A percentile compares a stretch with the other conserved stretches of the same genome.
Evolutionary conservation across 2,797 vertebrate genomes (phyloP).

Genomic region (Brachyalestes nurse): DNA sequence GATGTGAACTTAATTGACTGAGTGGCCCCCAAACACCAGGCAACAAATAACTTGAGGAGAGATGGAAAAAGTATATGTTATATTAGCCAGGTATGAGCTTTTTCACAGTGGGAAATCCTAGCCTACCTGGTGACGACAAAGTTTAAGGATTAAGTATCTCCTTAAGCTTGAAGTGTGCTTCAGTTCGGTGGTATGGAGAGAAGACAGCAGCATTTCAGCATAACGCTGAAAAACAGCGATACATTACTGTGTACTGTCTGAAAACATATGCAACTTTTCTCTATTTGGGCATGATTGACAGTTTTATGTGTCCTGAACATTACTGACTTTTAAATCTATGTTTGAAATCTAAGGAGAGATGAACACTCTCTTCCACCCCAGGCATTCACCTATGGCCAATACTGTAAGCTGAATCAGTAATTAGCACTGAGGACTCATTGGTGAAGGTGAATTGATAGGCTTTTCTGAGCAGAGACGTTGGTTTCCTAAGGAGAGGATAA

Average conservation of each 20-base stretch:
- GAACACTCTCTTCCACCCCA: background rate
- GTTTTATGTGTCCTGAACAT: background rate
- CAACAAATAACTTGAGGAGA: slow-evolving; percentile 71
- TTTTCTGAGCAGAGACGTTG: slow-evolving; percentile 76
- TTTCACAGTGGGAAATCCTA: slow-evolving; percentile 61
- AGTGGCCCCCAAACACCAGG: slow-evolving; percentile 75
- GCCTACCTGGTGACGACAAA: slow-evolving; percentile 60
- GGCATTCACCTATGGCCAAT: slow-evolving; percentile 30
- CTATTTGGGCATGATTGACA: background rate
- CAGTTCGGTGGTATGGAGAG: no score
- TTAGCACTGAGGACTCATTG: slow-evolving; percentile 66
- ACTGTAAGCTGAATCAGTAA: slow-evolving; percentile 66
- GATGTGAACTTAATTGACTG: slow-evolving; percentile 99
- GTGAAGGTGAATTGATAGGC: slow-evolving; percentile 58
- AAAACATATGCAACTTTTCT: background rate
- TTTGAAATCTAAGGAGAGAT: background rate
- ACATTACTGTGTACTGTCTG: no score
- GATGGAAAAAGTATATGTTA: slow-evolving; percentile 73
- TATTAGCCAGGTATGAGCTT: slow-evolving; percentile 56
- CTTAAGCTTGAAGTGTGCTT: no score
- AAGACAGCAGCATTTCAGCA: no score
- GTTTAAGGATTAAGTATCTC: slow-evolving; percentile 42
- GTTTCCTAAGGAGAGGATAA: slow-evolving; percentile 87
- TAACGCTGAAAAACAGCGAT: no score
- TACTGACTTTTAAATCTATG: background rate